These are phyloP conservation scores for Eurosta solidaginis DNA, from an alignment of 1,140 invertebrate genomes.

Conservation along the genomic window DNA sequence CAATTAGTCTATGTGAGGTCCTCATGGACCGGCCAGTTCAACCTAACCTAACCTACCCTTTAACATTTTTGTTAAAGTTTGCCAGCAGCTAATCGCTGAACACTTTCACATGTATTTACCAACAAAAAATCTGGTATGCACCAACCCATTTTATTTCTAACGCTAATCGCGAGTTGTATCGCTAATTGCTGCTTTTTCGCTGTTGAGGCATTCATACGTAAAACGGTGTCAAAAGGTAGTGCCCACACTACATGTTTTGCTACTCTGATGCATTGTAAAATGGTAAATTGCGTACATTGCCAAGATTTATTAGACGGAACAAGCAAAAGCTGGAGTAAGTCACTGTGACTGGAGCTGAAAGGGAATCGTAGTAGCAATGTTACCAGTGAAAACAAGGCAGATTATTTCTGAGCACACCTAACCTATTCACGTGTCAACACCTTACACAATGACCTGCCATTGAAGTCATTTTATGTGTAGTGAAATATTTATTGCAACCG, in stretches of 20 bases:
- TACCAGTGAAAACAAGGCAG: not conserved
- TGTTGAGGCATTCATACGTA: not conserved
- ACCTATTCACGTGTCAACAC: not conserved
- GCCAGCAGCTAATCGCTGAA: too few relatives aligned
- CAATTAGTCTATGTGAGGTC: too few relatives aligned
- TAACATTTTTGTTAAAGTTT: too few relatives aligned
- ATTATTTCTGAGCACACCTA: not conserved
- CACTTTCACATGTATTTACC: too few relatives aligned
- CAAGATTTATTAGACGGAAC: slow-evolving; percentile 10
- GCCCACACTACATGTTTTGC: not conserved
- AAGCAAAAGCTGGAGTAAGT: not conserved
- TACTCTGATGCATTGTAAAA: slow-evolving; percentile 4
- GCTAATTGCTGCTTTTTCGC: not conserved
- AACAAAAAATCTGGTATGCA: too few relatives aligned
- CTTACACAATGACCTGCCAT: not conserved
- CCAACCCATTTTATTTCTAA: too few relatives aligned
- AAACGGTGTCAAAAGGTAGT: not conserved
- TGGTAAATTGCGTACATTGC: slow-evolving; percentile 11
- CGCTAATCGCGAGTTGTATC: not conserved
- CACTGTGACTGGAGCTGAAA: not conserved
- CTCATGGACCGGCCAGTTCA: too few relatives aligned
- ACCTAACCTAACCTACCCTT: too few relatives aligned
- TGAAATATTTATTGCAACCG: not conserved
- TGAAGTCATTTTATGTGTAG: not conserved
- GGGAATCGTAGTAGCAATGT: not conserved